Evolutionary conservation across 2,888 invertebrate species (phyloP), one percentile per base, ranked within the genome.

Genomic region (Pyralis farinalis): DNA sequence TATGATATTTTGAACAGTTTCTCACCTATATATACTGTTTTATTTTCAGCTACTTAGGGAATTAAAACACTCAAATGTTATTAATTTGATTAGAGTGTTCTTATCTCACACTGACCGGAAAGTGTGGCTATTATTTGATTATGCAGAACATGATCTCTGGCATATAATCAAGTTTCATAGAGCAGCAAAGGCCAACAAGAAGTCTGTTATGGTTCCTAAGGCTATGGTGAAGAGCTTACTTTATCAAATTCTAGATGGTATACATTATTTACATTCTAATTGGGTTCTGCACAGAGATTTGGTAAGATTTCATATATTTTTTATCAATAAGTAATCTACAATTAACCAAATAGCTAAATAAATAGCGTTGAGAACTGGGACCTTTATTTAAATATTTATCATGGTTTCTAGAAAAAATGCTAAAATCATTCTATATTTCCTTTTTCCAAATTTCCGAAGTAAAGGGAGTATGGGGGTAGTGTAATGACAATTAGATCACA

Each of bases 91-190:
- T 58, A 90, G 98, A 60, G 99, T 99, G 1, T 99, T 99, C 75
- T 91, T 99, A 0, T 98, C 99, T 0, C 98, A 98, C 71, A 96
- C 94, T 61, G 98, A 98, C 69, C 92, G 98, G 27, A 98, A 98
- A 91, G 98, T 99, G 2, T 99, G 98, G 95, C 90, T 99, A 27
- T 86, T 99, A 7, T 98, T 99, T 87, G 99, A 99, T 75, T 99
- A 97, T 90, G 98, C 99, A 0, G 99, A 99, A 84, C 99, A 99
- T 90, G 99, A 99, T 88, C 84, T 99, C 42, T 99, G 99, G 99
- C 99, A 99, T 74, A 99, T 99, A 20, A 99, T 99, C 35, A 99
- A 99, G 87, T 99, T 97, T 74, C 99, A 99, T 74, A 91, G 99
- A 65, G 97, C 98, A 40, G 98, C 98, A 0, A 99, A 99, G 80